Percentiles rank a stretch among this genome's conserved stretches.
Evolutionary conservation across 2,797 vertebrate genomes (phyloP).

Genomic region (Rhinoraja longicauda): DNA sequence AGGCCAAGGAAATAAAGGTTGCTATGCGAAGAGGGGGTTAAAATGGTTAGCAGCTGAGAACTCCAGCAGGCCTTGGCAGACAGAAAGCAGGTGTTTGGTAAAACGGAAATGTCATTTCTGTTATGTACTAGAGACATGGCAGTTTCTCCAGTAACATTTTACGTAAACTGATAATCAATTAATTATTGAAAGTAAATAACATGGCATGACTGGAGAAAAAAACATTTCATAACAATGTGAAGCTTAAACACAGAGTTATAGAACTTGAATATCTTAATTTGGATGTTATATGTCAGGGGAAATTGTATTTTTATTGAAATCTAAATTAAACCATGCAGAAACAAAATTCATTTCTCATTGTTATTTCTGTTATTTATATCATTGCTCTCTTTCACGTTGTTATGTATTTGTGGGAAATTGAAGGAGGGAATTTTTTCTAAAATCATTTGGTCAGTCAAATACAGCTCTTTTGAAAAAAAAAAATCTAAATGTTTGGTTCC

Average conservation of each 20-base stretch:
- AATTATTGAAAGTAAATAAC: neutral
- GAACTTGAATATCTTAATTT: neutral
- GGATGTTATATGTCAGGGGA: neutral
- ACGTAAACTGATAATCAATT: neutral
- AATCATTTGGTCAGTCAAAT: neutral
- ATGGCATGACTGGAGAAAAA: neutral
- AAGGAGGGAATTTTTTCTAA: neutral
- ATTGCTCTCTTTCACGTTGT: neutral
- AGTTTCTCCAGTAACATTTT: neutral
- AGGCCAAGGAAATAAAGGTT: too few species aligned
- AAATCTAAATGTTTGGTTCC: neutral
- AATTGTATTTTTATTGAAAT: neutral
- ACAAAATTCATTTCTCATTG: neutral
- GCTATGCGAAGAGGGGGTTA: too few species aligned
- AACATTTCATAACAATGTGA: neutral
- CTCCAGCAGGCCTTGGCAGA: neutral
- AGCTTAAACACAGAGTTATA: neutral
- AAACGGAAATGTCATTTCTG: neutral
- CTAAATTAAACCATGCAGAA: neutral
- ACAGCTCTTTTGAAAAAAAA: neutral
- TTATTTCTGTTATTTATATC: neutral
- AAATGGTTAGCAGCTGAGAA: too few species aligned
- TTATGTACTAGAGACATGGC: neutral
- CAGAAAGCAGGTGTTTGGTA: neutral
- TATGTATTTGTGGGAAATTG: neutral